Percentiles rank a stretch among this genome's conserved stretches.
Conservation (phyloP, 2,797 vertebrate species). For the Hapalemur alaotrensis region DNA sequence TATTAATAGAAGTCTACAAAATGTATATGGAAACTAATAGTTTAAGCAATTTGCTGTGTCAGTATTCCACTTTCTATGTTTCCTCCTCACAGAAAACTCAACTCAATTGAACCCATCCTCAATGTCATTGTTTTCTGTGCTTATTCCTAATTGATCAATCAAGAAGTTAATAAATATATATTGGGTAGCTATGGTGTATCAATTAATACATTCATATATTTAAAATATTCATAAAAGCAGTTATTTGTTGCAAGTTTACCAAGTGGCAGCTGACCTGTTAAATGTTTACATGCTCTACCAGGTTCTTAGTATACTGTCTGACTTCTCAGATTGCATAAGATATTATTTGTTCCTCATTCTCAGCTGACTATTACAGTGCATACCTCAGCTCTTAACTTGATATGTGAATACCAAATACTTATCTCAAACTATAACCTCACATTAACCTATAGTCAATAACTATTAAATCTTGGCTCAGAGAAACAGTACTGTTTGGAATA, state of each 20-base stretch:
- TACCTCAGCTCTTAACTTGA: not conserved
- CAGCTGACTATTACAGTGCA: not conserved
- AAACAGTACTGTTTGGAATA: constrained; percentile 34
- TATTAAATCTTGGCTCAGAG: not conserved
- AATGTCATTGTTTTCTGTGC: not conserved
- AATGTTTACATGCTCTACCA: not conserved
- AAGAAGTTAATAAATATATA: not conserved
- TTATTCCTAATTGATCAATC: not conserved
- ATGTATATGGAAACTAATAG: not conserved
- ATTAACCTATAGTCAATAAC: not conserved
- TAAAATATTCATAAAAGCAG: not conserved
- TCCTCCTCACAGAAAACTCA: not conserved
- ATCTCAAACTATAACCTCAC: not conserved
- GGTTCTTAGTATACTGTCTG: not conserved
- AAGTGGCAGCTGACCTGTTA: not conserved
- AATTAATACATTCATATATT: not conserved
- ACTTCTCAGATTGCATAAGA: not conserved
- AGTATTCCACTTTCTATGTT: not conserved
- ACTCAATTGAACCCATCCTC: not conserved
- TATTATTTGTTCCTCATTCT: not conserved
- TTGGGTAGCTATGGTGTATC: not conserved
- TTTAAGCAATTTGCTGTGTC: not conserved
- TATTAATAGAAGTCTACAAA: not conserved
- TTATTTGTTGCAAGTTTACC: not conserved
- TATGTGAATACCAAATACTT: not conserved